phyloP scores from a whole-genome alignment of 2,113 vertebrate genomes.

The Smithornis capensis region DNA sequence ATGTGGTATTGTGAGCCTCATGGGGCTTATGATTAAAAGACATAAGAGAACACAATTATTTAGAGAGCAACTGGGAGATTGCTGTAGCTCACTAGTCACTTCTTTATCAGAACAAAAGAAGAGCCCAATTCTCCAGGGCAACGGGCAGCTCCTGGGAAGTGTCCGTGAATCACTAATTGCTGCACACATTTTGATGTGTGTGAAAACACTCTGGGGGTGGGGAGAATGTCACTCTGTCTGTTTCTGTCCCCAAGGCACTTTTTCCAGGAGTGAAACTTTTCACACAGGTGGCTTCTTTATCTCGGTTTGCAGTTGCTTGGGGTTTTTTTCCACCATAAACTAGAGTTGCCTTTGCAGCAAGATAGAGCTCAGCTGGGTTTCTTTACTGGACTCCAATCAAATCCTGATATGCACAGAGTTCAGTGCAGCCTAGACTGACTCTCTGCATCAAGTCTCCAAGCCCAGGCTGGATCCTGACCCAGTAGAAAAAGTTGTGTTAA shows the following conservation, averaged over 20 bases:
- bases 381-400: not conserved
- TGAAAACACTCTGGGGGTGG: not conserved
- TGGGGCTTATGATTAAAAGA: conserved; percentile 7
- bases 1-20: not conserved
- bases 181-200: not conserved
- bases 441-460: not conserved
- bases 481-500: not conserved
- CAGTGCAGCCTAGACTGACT: not conserved
- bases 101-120: conserved; percentile 1
- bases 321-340: accelerated
- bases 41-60: conserved; percentile 19
- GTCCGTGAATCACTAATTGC: not conserved
- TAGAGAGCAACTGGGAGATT: conserved; percentile 2
- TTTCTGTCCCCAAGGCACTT: not conserved
- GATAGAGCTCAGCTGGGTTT: not conserved
- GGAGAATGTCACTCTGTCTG: not conserved
- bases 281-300: not conserved
- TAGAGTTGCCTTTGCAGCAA: not conserved
- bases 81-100: not conserved
- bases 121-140: not conserved
- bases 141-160: not conserved
- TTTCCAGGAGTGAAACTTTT: not conserved
- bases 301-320: not conserved
- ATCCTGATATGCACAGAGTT: not conserved
- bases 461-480: not conserved